A percentile compares a stretch with the other conserved stretches of the same genome.
Conservation (phyloP, 1,140 invertebrate genomes). For the Drosophila simulans region DNA sequence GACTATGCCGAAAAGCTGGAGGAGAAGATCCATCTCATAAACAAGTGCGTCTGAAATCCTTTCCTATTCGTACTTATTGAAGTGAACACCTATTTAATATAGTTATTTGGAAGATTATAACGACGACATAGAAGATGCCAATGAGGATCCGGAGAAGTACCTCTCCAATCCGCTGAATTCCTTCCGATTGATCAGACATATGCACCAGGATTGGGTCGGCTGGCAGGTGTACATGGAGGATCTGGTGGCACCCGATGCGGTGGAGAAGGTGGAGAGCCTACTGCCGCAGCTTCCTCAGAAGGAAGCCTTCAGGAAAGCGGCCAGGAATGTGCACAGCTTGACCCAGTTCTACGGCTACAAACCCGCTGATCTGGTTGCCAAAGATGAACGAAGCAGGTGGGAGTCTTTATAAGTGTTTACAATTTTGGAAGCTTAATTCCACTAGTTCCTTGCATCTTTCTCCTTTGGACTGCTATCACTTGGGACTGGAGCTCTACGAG, state of each 20-base stretch:
- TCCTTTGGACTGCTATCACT: conserved; percentile 46
- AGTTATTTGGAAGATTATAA: conserved; percentile 65
- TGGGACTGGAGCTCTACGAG: conserved; percentile 39
- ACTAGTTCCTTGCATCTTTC: conserved; percentile 29
- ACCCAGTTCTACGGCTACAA: conserved; percentile 38
- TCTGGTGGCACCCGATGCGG: conserved; percentile 10
- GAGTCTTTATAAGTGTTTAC: rapidly evolving
- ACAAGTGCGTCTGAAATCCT: conserved; percentile 19
- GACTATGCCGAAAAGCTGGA: conserved; percentile 44
- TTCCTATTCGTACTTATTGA: not conserved
- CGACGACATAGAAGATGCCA: conserved; percentile 90
- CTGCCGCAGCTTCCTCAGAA: conserved; percentile 1
- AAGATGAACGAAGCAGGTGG: conserved; percentile 14
- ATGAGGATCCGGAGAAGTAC: conserved; percentile 87
- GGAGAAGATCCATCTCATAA: conserved; percentile 33
- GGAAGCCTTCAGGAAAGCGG: conserved; percentile 1
- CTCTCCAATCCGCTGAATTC: conserved; percentile 60
- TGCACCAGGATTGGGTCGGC: conserved; percentile 64
- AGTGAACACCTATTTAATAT: too few relatives aligned
- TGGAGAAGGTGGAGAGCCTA: conserved; percentile 18
- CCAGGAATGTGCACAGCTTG: conserved; percentile 14
- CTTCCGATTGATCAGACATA: conserved; percentile 60
- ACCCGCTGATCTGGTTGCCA: conserved; percentile 14
- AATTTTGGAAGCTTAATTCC: not conserved
- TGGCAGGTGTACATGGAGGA: conserved; percentile 56